Evolutionary conservation across 2,113 vertebrate species (phyloP), one percentile per base, ranked within the genome.

Genomic region (sheep (Ovis aries)): DNA sequence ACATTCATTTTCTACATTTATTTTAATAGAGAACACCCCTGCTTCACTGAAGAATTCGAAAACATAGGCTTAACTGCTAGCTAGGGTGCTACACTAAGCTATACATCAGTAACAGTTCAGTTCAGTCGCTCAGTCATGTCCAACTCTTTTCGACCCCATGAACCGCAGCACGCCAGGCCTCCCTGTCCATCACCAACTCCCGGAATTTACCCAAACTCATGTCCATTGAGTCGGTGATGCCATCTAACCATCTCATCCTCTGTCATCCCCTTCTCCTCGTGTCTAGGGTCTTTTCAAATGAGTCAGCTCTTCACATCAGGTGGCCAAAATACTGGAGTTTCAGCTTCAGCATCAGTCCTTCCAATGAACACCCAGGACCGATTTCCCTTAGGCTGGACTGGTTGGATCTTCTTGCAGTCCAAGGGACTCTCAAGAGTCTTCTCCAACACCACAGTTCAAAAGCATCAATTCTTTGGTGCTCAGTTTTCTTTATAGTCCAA

Each of bases 11-110:
- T 57, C 6, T 50, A 91, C 55, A 74, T 93, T 84, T 90, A 93
- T 60, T 81, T 91, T 82, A 92, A 87, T 31, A 90, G 43, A 91
- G 14, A 67, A 90, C 5, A 55, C 64, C 43, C 55, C 43, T 94
- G 29, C 21, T 82, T 91, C 40, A 94, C 33, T 52, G 74, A 62
- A 74, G 64, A 62, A 43, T 60, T 17, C 5, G 60, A 91, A 97
- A 71, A 83, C 43, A 78, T 25, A 81, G 60, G 74, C 19, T 96
- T 95, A 85, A 81, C 33, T 74, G 59, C n/a, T 96, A 84, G 21
- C 84, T 59, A 59, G 71, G 31, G 9, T 1, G 16, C 33, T 67
- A 53, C 7, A 89, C 7, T 82, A 55, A 78, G 3, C 45, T 91
- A 13, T 52, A 43, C 9, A 64, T 40, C 10, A 40, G n/a, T 71